These are phyloP conservation scores for Drosophila phalerata DNA, from an alignment of 2,888 invertebrate genomes.

Conservation along the genomic window DNA sequence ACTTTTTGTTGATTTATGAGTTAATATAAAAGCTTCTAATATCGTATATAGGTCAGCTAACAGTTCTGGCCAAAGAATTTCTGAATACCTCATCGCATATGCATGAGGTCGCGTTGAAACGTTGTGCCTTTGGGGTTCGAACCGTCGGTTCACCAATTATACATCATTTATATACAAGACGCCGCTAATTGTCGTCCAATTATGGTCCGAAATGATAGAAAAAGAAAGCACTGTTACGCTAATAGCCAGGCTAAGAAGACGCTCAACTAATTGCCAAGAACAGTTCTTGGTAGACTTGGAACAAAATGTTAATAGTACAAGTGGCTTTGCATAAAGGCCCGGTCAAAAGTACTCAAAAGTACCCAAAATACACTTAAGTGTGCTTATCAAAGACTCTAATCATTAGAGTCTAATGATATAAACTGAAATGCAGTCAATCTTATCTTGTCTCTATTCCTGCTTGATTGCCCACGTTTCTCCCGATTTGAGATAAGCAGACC, in stretches of 20 bases:
- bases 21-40: slow-evolving; percentile 33
- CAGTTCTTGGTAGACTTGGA: slow-evolving; percentile 16
- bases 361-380: slow-evolving; percentile 1
- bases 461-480: slow-evolving; percentile 14
- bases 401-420: neutral
- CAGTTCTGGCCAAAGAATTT: slow-evolving; percentile 62
- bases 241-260: slow-evolving; percentile 42
- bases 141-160: slow-evolving; percentile 52
- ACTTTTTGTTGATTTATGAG: slow-evolving; percentile 60
- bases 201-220: slow-evolving; percentile 40
- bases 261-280: slow-evolving; percentile 23
- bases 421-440: slow-evolving; percentile 21
- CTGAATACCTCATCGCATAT: slow-evolving; percentile 65
- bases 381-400: neutral
- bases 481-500: slow-evolving; percentile 20
- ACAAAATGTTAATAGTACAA: neutral
- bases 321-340: no score
- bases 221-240: slow-evolving; percentile 63
- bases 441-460: slow-evolving; percentile 20
- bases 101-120: slow-evolving; percentile 50
- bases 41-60: slow-evolving; percentile 67
- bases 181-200: slow-evolving; percentile 59
- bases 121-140: slow-evolving; percentile 21
- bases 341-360: neutral
- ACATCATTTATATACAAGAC: slow-evolving; percentile 45